Conservation (phyloP, 1,140 invertebrate species). For the Homarus americanus region DNA sequence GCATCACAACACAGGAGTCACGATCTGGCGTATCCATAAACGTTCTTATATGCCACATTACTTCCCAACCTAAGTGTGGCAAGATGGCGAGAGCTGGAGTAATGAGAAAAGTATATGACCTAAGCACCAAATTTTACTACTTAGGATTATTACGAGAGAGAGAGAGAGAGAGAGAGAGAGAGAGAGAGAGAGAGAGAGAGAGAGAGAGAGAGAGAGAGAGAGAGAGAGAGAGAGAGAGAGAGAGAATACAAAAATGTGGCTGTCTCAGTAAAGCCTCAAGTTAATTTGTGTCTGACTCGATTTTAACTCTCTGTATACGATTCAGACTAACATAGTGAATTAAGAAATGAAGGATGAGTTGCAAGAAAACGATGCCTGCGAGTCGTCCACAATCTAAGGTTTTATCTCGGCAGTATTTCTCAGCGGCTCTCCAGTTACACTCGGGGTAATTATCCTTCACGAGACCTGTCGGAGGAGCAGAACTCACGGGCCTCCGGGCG, state of each 20-base stretch:
- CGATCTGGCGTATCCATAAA: no score
- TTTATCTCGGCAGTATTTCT: not conserved
- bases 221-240: not conserved
- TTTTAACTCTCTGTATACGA: not conserved
- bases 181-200: no score
- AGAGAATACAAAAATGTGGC: not conserved
- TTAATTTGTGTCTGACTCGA: no score
- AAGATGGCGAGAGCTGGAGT: no score
- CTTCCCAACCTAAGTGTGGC: no score
- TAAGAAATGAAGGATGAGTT: not conserved
- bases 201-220: no score
- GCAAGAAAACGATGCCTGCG: not conserved
- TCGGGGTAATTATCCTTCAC: not conserved
- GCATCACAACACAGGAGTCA: no score
- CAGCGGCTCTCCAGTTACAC: not conserved
- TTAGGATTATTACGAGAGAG: no score
- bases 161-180: constrained; percentile 1
- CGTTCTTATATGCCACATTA: no score
- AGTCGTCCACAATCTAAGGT: not conserved
- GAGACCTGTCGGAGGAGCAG: not conserved
- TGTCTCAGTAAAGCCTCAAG: no score
- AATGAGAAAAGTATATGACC: no score
- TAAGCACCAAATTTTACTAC: no score
- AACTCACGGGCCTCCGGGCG: not conserved
- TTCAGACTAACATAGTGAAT: not conserved